These are phyloP conservation scores for Elegia similella DNA, from an alignment of 2,888 invertebrate genomes.

Conservation along the genomic window DNA sequence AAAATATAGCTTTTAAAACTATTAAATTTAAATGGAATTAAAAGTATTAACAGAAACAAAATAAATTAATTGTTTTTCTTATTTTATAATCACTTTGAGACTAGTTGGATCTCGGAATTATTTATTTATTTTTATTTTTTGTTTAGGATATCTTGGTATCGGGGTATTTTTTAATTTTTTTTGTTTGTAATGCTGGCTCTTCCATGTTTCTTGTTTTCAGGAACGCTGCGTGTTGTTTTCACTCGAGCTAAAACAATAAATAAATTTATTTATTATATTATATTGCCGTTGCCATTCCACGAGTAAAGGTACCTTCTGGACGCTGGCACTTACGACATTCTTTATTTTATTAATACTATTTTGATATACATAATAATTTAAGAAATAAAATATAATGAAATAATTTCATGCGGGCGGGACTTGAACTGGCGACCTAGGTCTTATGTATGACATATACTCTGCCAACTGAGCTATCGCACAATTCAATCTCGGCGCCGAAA, in stretches of 20 bases:
- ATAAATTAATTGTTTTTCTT: slow-evolving; percentile 34
- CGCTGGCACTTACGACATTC: no score
- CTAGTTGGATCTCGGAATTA: slow-evolving; percentile 37
- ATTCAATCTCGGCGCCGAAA: no score
- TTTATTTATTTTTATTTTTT: slow-evolving; percentile 28
- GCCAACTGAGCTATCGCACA: no score
- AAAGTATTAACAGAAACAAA: slow-evolving; percentile 31
- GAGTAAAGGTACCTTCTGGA: no score
- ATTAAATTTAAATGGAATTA: slow-evolving; percentile 18
- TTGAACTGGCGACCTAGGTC: no score
- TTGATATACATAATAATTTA: no score
- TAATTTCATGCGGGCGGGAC: no score
- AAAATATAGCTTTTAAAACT: slow-evolving; percentile 9
- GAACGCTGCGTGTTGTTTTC: neutral
- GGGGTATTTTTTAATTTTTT: slow-evolving; percentile 40
- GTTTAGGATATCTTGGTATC: slow-evolving; percentile 45
- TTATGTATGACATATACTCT: no score
- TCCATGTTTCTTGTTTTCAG: slow-evolving; percentile 51
- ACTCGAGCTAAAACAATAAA: slow-evolving; percentile 3
- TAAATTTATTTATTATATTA: neutral
- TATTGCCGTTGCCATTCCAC: no score
- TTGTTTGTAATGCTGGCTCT: slow-evolving; percentile 40
- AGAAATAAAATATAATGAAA: no score
- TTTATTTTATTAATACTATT: no score
- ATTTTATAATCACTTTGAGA: slow-evolving; percentile 34